A percentile compares a stretch with the other conserved stretches of the same genome.
Evolutionary conservation across 2,113 vertebrate genomes (phyloP).

Genomic region (Geococcyx californianus): DNA sequence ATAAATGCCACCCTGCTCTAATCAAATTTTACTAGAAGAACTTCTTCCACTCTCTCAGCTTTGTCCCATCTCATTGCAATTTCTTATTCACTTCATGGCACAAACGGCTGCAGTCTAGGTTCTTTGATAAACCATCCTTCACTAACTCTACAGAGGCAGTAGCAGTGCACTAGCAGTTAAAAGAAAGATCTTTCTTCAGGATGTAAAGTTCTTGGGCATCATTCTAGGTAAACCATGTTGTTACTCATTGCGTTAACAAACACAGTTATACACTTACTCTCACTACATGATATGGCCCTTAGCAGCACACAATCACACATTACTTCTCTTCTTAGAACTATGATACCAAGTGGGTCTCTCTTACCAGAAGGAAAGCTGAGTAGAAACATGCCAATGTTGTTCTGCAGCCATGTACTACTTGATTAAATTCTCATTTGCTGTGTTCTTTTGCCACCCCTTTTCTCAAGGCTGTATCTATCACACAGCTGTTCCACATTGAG

Average conservation of each 20-base stretch:
- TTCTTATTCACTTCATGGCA: not conserved
- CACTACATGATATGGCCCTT: not conserved
- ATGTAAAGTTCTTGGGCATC: not conserved
- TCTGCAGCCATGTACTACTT: not conserved
- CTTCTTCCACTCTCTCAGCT: not conserved
- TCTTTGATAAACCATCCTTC: not conserved
- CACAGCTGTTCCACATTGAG: constrained; percentile 61
- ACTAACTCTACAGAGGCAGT: not conserved
- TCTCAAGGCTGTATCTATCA: constrained; percentile 52
- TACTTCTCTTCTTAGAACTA: not conserved
- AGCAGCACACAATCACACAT: not conserved
- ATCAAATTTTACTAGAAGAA: not conserved
- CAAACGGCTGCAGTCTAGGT: not conserved
- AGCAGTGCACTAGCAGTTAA: not conserved
- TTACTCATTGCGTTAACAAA: not conserved
- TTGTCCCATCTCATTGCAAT: not conserved
- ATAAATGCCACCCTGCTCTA: not conserved
- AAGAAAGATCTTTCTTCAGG: not conserved
- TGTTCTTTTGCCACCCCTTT: constrained; percentile 43
- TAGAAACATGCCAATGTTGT: not conserved
- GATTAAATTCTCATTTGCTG: constrained; percentile 27
- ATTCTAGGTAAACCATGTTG: not conserved
- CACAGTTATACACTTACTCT: not conserved
- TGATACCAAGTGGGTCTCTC: not conserved
- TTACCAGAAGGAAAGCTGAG: not conserved